Base-by-base conservation (phyloP, 1,140 invertebrate genomes). In the Protaetia brevitarsis region DNA sequence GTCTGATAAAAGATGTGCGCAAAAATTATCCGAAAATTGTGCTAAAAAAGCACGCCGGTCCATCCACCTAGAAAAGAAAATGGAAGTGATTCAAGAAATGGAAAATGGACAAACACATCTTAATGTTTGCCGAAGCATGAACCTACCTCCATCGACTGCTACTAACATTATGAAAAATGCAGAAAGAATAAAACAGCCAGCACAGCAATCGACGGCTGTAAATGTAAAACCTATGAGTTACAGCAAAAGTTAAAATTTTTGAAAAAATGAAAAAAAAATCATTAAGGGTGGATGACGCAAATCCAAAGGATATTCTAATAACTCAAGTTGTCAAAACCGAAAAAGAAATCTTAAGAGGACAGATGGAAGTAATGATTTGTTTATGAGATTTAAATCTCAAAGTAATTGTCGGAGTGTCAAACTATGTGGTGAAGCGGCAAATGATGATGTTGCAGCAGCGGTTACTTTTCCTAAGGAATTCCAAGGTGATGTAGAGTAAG, bases 141-240 rank as follows among this genome's bases (percentile, higher is more conserved):
- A 36, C 31, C 30, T 66, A 37, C 57, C 64, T 61, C 64, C 57
- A 61, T 66, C 64, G 26, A 66, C 64, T 66, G 57, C 45, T 23
- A 63, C 61, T 26, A 45, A 34, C 19, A 63, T 63, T 29, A 45
- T 63, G 36, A 63, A 63, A 63, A 63, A 63, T 29, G 34, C 30
- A 41, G 36, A 63, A n/a, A 45, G 23, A 41, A 45, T 63, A 26
- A 63, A 63, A 63, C 23, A 28, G 2, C 45, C 19, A 10, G 23
- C 36, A 11, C 31, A 45, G 28, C 37, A 63, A 16, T 23, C 61
- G 26, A 45, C 61, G 23, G 36, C 61, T 19, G 61, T 45, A 63
- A 63, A 45, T 63, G 34, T 26, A 45, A 63, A 59, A 16, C 57
- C 13, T 26, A 21, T 56, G 10, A 56, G 3, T 56, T 6, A 45